These are phyloP conservation scores for Apomyelois bistriatella DNA, from an alignment of 2,888 invertebrate species.

Conservation along the genomic window DNA sequence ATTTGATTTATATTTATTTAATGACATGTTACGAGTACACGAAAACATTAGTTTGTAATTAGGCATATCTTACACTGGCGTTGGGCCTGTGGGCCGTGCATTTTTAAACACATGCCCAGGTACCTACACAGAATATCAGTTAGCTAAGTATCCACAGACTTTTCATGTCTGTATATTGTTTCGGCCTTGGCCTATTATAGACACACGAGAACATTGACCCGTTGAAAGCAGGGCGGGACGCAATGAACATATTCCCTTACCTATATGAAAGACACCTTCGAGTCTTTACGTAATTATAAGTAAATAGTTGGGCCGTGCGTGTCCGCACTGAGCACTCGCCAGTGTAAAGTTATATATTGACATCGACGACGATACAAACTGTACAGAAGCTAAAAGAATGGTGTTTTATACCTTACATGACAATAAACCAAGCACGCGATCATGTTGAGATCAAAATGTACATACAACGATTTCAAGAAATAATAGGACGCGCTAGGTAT, in stretches of 20 bases:
- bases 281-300: too few species aligned
- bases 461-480: slow-evolving; percentile 58
- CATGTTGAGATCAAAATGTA: slow-evolving; percentile 79
- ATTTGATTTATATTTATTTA: background rate
- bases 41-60: background rate
- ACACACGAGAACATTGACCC: too few species aligned
- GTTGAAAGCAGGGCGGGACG: too few species aligned
- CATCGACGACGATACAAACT: slow-evolving; percentile 65
- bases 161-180: too few species aligned
- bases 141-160: too few species aligned
- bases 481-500: slow-evolving; percentile 32
- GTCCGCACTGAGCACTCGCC: background rate
- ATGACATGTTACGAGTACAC: background rate
- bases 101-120: too few species aligned
- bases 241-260: too few species aligned
- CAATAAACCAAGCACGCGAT: slow-evolving; percentile 69
- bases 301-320: too few species aligned
- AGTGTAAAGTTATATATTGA: slow-evolving; percentile 39
- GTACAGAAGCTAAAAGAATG: slow-evolving; percentile 76
- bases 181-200: too few species aligned
- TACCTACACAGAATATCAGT: too few species aligned
- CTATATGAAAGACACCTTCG: too few species aligned
- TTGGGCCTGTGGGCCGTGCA: too few species aligned
- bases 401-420: slow-evolving; percentile 79
- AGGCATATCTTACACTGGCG: background rate